These are phyloP conservation scores for Euleptes europaea DNA, from an alignment of 2,113 vertebrate genomes.

Conservation along the genomic window DNA sequence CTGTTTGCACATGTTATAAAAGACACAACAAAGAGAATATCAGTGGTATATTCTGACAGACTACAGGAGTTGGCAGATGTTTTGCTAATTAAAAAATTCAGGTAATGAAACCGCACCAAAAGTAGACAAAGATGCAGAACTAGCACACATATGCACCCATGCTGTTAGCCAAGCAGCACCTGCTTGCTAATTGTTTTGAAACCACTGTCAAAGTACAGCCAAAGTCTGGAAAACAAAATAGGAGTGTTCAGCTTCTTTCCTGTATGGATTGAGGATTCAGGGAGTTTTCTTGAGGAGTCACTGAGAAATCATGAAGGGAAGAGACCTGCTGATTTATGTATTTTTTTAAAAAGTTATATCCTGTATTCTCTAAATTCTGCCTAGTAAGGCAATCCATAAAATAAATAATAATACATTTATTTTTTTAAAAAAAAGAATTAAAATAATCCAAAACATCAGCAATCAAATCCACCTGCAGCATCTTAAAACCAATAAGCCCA, in stretches of 20 bases:
- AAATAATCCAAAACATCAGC: no score
- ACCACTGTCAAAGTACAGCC: background rate
- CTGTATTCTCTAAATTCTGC: no score
- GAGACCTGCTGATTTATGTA: no score
- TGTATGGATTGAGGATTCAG: background rate
- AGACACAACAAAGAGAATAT: conserved; percentile 59
- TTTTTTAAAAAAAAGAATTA: no score
- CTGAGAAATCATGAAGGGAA: background rate
- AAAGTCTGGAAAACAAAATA: background rate
- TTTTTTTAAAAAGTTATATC: no score
- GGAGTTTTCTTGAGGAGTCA: background rate
- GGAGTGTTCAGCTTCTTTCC: background rate
- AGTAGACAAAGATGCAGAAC: conserved; percentile 46
- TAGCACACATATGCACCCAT: conserved; percentile 23
- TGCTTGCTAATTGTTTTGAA: conserved; percentile 50
- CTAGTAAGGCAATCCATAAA: no score
- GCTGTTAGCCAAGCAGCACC: conserved; percentile 45
- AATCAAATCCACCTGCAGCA: no score
- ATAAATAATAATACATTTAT: no score
- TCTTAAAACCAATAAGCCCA: background rate
- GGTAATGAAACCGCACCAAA: conserved; percentile 63
- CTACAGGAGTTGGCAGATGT: conserved; percentile 72
- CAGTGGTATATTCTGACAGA: conserved; percentile 56
- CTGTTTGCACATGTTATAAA: conserved; percentile 63
- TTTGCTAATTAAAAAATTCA: conserved; percentile 78